Evolutionary conservation across 2,797 vertebrate genomes (phyloP), one percentile per base, ranked within the genome.

Genomic region (Mormyrops boulengeri): DNA sequence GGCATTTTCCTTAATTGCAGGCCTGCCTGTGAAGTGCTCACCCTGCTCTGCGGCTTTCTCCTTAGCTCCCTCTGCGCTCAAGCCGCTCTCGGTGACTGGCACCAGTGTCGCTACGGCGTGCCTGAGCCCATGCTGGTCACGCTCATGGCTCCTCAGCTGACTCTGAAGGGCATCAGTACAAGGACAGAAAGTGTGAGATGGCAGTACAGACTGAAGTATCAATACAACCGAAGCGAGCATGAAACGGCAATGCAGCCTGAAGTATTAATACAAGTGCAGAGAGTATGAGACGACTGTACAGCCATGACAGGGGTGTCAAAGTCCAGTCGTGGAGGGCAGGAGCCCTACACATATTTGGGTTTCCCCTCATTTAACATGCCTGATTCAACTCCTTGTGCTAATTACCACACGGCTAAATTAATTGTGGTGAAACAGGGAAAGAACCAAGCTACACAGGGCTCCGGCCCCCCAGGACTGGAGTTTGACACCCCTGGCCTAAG

Each of bases 101-200:
- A 95, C 77, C 44, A 96, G 93, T 84, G 93, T 90, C 4, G 95
- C 92, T 50, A 90, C 88, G 53, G 95, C 92, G 1, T 96, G 93
- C 53, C 95, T 93, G 91, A 95, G 92, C 93, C 96, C 96, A 87
- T 97, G 98, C 1, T 96, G 97, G 55, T 99, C 98, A 93, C 96
- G 93, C 91, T 99, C 98, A 44, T 99, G 99, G 93, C 91, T 98
- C 92, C 97, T 96, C 92, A 99, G 94, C 88, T 99, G 98, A 94
- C 97, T 98, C 99, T 99, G 91, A 87, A 94, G 55, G 49, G 19
- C 9, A 66, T 88, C 8, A 30, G 52, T 17, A 73, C 47, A 22
- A 0, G 30, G 22, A 53, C 22, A 8, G 17, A 6, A 19, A 2
- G 3, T 52, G 52, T 55, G 34, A 44, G 55, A 66, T 2, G 55